Conservation (phyloP, 1,140 invertebrate genomes). For the Venturia canescens region DNA sequence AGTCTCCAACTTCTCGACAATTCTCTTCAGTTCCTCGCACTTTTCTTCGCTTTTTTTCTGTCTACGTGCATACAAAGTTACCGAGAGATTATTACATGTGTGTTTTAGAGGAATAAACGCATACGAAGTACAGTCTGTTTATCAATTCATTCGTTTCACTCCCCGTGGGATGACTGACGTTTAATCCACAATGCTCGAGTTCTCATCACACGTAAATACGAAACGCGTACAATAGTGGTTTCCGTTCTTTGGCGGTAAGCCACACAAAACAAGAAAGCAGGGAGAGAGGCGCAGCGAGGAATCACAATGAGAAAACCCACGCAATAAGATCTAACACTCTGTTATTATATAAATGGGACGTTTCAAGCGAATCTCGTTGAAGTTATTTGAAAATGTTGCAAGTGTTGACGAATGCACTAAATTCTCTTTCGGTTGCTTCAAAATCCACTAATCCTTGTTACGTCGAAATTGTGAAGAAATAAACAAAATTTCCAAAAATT, state of each 20-base stretch:
- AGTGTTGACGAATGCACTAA: no score
- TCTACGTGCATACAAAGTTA: no score
- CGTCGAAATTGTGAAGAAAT: no score
- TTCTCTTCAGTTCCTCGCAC: no score
- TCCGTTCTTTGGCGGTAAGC: not conserved
- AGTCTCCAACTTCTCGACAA: no score
- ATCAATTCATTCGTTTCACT: constrained; percentile 14
- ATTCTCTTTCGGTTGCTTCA: no score
- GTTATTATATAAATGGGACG: not conserved
- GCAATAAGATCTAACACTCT: constrained; percentile 5
- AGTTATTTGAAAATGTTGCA: no score
- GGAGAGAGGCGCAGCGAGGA: not conserved
- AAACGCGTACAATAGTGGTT: not conserved
- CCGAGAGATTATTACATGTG: no score
- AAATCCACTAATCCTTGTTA: no score
- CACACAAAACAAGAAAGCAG: not conserved
- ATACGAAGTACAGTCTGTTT: not conserved
- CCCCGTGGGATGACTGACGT: constrained; percentile 8
- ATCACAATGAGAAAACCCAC: not conserved
- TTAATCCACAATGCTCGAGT: constrained; percentile 11
- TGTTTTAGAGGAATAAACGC: no score
- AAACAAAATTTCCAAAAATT: no score
- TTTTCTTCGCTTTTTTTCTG: no score
- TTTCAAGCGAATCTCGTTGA: not conserved
- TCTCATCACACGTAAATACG: not conserved